Evolutionary conservation across 1,140 invertebrate species (phyloP), one percentile per base, ranked within the genome.

Genomic region (Pseudomyrmex cubaensis): DNA sequence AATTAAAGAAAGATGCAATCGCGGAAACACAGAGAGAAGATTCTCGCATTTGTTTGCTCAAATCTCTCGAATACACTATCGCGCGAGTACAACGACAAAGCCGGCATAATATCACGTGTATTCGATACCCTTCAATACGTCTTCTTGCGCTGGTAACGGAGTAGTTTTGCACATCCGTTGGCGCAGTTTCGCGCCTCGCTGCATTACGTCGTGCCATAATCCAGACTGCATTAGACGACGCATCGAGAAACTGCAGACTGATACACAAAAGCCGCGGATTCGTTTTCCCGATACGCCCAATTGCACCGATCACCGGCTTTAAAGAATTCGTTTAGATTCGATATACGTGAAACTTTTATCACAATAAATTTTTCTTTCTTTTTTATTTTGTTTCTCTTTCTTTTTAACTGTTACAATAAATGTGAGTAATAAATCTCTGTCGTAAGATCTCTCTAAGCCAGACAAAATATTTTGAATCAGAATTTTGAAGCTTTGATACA

Each of bases 261-360:
- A 20, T 13, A 3, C 54, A 35, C 54, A 17, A 80, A 80, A 61
- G 54, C 46, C 12, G 20, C 35, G 50, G 25, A 69, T 70, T 70
- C 35, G 20, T 80, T 72, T 80, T 59, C 50, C 66, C 76, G 22
- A 80, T 80, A 78, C 15, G 44, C 44, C 2, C 76, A 70, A 70
- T 78, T 25, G 75, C 52, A 57, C 44, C 75, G 25, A 67, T 67
- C 20, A n/a, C 13, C 25, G 74, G 25, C 48, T 67, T 67, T 67
- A 9, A 1, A 44, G 48, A n/a, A 54, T 64, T 64, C 44, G 46
- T 12, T 13, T 25, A 10, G 22, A 54, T 15, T 64, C 5, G n/a
- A 64, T 13, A 20, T 15, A 22, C 2, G 5, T 7, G 10, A 56
- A 1, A 76, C 7, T 17, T 63, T 76, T 5, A 22, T 20, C 46